Evolutionary conservation across 2,888 invertebrate species (phyloP), one percentile per base, ranked within the genome.

Genomic region (Ectobius pallidus): DNA sequence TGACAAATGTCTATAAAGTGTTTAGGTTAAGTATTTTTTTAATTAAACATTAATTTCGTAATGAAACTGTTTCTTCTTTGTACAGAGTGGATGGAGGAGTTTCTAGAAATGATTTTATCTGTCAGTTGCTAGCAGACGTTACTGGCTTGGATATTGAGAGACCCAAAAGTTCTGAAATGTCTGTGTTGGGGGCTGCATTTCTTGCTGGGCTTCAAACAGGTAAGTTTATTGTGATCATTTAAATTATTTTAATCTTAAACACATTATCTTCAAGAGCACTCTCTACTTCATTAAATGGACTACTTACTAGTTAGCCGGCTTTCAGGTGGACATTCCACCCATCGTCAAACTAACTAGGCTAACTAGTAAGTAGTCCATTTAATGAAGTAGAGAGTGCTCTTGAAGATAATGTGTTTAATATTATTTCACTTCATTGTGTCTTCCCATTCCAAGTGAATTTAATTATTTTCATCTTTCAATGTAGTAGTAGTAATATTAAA

Each of bases 1-100:
- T n/a, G n/a, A n/a, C n/a, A n/a, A n/a, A n/a, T n/a, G n/a, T n/a
- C n/a, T n/a, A n/a, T n/a, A n/a, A n/a, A n/a, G n/a, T n/a, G n/a
- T n/a, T n/a, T n/a, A n/a, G n/a, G n/a, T n/a, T n/a, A n/a, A n/a
- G n/a, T n/a, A n/a, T n/a, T n/a, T n/a, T n/a, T n/a, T n/a, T n/a
- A n/a, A n/a, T n/a, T n/a, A n/a, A n/a, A n/a, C n/a, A n/a, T n/a
- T n/a, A n/a, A n/a, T n/a, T n/a, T n/a, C n/a, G n/a, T n/a, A n/a
- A n/a, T n/a, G n/a, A n/a, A n/a, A n/a, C n/a, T n/a, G n/a, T n/a
- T n/a, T n/a, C n/a, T n/a, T 34, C 7, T 34, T 6, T 34, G 27
- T n/a, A 46, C 58, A 73, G 97, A 79, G 88, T 96, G 74, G 96
- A 97, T 82, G 98, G 98, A 2, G 98, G 98, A n/a, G 96, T 98